These are phyloP conservation scores for Phalanger gymnotis DNA, from an alignment of 2,797 vertebrate species.

Conservation along the genomic window DNA sequence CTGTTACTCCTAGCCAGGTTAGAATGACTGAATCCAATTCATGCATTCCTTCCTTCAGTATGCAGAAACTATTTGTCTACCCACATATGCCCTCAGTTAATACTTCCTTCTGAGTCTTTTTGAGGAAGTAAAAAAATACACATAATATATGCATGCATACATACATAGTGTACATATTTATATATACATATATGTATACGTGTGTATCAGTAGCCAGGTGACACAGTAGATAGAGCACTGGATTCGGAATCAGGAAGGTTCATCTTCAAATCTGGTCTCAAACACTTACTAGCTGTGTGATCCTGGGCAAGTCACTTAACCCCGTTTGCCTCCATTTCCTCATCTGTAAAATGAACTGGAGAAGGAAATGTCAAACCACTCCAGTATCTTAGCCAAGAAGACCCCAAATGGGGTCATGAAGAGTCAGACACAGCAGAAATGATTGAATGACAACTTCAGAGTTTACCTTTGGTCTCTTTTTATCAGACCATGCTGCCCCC, in stretches of 20 bases:
- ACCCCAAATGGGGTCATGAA: background rate
- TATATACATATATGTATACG: background rate
- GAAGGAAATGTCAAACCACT: background rate
- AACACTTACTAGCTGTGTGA: background rate
- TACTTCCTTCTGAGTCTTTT: background rate
- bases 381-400: background rate
- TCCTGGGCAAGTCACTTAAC: background rate
- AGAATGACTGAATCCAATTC: background rate
- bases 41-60: background rate
- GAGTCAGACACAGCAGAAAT: background rate
- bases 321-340: background rate
- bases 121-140: background rate
- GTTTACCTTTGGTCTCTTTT: background rate
- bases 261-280: background rate
- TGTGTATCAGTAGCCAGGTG: background rate
- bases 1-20: background rate
- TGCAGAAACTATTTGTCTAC: background rate
- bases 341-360: background rate
- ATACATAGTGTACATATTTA: no score
- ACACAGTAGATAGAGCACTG: background rate
- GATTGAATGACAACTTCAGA: background rate
- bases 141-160: background rate
- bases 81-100: background rate
- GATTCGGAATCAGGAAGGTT: background rate
- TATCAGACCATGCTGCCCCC: background rate